Base-by-base conservation (phyloP, 2,888 invertebrate genomes). In the Steinernema scapterisci region DNA sequence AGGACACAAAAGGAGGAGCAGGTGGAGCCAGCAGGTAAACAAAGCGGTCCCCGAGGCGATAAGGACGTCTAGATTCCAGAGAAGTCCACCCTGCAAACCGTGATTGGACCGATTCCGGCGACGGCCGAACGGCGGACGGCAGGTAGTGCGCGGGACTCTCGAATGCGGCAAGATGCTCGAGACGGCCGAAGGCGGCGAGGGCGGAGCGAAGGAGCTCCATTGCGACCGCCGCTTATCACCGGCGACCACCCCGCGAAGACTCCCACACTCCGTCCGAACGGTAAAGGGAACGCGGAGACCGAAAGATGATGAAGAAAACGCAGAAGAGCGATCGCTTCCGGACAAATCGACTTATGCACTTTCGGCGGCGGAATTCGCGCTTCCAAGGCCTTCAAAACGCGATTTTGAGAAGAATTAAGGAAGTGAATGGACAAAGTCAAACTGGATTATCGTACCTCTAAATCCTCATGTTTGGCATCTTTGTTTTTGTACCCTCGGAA, bases 261-360 rank as follows among this genome's bases (percentile, higher is more conserved):
- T 38, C 38, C 38, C 63, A 25, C 27, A 63, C 23, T n/a, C n/a
- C n/a, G n/a, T n/a, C 11, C 27, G 63, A 63, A 54, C 21, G 54
- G 13, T 19, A 63, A 63, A 63, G 27, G 31, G 63, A 63, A 63
- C 63, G 63, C 63, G 31, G 19, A 48, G 19, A 48, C 38, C n/a
- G 19, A 48, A 48, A 48, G 48, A 48, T 48, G n/a, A 19, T 16
- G 48, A 48, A 48, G n/a, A 48, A 48, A 16, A 19, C 63, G 54
- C 23, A 63, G 63, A 63, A 63, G 63, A 63, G 13, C 63, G 63
- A 63, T 63, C 31, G 63, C 31, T 63, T 63, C 63, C 63, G 63
- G 63, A 27, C 25, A 16, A 21, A 21, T 11, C 52, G 52, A 52
- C 31, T 63, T 63, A 3, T 63, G 63, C 63, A 63, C 63, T 63